These are phyloP conservation scores for Geotrypetes seraphini DNA, from an alignment of 2,797 vertebrate genomes.

Conservation along the genomic window DNA sequence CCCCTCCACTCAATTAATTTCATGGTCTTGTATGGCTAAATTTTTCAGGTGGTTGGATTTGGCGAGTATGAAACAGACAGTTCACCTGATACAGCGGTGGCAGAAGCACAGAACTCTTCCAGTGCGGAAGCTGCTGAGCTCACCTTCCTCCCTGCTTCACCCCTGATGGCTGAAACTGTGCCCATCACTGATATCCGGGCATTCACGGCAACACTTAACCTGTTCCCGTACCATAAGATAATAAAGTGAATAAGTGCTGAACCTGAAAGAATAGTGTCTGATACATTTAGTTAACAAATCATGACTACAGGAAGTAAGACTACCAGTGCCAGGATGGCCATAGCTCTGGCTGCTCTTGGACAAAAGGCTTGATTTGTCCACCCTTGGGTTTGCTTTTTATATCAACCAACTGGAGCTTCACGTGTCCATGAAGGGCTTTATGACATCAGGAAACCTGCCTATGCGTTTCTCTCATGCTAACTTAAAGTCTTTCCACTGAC, in stretches of 20 bases:
- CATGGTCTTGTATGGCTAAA: neutral
- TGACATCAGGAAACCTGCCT: too few relatives aligned
- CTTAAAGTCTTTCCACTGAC: too few relatives aligned
- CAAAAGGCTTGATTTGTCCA: too few relatives aligned
- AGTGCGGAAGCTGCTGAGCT: slow-evolving; percentile 72
- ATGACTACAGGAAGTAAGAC: too few relatives aligned
- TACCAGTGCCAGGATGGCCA: too few relatives aligned
- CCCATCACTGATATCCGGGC: slow-evolving; percentile 75
- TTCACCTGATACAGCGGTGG: slow-evolving; percentile 12
- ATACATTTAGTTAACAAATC: too few relatives aligned
- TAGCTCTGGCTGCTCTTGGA: too few relatives aligned
- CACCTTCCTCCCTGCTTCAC: slow-evolving; percentile 60
- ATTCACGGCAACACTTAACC: slow-evolving; percentile 74
- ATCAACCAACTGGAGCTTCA: too few relatives aligned
- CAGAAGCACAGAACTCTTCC: slow-evolving; percentile 44
- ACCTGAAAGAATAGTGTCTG: slow-evolving; percentile 23
- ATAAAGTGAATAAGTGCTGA: slow-evolving; percentile 66
- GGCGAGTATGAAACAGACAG: slow-evolving; percentile 70
- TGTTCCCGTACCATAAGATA: slow-evolving; percentile 89
- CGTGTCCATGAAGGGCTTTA: too few relatives aligned
- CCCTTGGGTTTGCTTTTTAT: too few relatives aligned
- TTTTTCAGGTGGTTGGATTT: slow-evolving; percentile 77
- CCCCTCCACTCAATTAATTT: too few relatives aligned
- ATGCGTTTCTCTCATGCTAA: too few relatives aligned
- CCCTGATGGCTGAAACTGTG: slow-evolving; percentile 41